Base-by-base conservation (phyloP, 2,113 vertebrate genomes). In the Gymnarchus niloticus region DNA sequence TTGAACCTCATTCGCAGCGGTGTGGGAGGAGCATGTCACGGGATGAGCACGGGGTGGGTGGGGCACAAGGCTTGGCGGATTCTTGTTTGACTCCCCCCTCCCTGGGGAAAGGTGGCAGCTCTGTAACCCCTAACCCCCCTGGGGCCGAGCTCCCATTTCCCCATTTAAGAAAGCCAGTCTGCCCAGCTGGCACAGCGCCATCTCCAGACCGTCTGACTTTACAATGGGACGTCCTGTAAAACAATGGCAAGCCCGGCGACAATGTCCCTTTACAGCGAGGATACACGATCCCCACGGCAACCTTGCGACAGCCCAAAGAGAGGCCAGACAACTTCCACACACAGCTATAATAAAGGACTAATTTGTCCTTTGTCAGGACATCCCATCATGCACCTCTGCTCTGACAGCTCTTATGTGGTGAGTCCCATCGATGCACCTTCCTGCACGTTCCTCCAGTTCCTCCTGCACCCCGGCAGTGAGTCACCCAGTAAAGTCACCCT, bases 151-250 rank as follows among this genome's bases (percentile, higher is more conserved):
- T 81, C 80, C 51, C 80, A 54, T 82, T 82, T 54, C 48, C 80
- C 85, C 56, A n/a, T 81, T 21, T 76, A 59, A 59, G 77, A 86
- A 86, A 57, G 76, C 44, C n/a, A 57, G 76, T 37, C 85, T 57
- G 44, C 12, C 52, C 46, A 59, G 77, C 77, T 80, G 77, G 85
- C 51, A 86, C n/a, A 56, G 25, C 37, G 44, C 76, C 76, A 56
- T 49, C 73, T 49, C 33, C 52, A 86, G 85, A 56, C 73, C 81
- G 76, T 86, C 85, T 81, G 85, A 81, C 54, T 81, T 28, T 54
- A 86, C 76, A 81, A 59, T 86, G 56, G 56, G 54, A 44, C 51
- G 78, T 59, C 85, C 78, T 17, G 37, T 81, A 86, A 85, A 85
- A 86, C 85, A 86, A 86, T 86, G 57, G 65, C 51, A 61, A 44